Evolutionary conservation across 2,113 vertebrate genomes (phyloP), one percentile per base, ranked within the genome.

Genomic region (Plectropomus leopardus): DNA sequence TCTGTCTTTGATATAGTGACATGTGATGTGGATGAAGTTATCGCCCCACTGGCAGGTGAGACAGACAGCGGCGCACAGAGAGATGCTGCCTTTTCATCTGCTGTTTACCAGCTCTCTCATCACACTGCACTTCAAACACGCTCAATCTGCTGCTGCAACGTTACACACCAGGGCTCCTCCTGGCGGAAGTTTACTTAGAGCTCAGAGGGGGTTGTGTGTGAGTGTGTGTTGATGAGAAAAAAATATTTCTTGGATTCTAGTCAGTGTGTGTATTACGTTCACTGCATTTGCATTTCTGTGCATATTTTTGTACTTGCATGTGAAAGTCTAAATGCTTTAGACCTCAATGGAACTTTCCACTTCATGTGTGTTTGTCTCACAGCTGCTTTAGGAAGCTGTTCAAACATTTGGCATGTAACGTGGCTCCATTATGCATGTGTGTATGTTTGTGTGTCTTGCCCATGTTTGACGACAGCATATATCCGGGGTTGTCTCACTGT

Each of bases 31-130:
- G 89, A 71, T 73, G 85, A 80, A 89, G 91, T 93, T 93, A 94
- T 94, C 92, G 65, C 82, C 86, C 66, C 67, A 1, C 89, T 83
- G 93, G 90, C 93, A 94, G 93, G 92, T 90, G 84, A 93, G 89
- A 91, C 91, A 83, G 88, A 87, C 92, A 74, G 87, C 83, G 60
- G 73, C 73, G 0, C 82, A 87, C 89, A 87, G 51, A 88, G 82
- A 89, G 85, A 89, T 80, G 89, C 74, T 59, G 82, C 84, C 78
- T 53, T 92, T 92, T 94, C 92, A 93, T 94, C 92, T 94, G 93
- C 92, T 86, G 91, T 93, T 92, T 94, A 92, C 89, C 84, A 76
- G 78, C 80, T 89, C 90, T 93, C 88, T 94, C 94, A 93, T 94
- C 93, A 92, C 79, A 44, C 89, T 69, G 76, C 72, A 57, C 92